A percentile compares a stretch with the other conserved stretches of the same genome.
phyloP scores from a whole-genome alignment of 2,888 invertebrate species.

The Tinea pellionella region DNA sequence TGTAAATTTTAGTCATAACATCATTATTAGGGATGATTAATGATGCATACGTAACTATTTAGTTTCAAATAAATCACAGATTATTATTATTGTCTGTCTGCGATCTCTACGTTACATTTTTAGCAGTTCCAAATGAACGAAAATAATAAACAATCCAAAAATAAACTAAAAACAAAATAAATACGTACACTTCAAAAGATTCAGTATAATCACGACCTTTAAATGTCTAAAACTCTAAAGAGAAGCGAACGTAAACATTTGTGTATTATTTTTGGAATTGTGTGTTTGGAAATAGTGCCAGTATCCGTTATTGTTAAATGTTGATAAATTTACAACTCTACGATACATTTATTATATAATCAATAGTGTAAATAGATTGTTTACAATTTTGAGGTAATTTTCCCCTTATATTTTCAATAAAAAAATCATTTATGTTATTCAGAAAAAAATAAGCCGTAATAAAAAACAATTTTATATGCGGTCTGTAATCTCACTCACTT shows the following conservation, averaged over 20 bases:
- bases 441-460: too few species aligned
- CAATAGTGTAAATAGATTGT: too few species aligned
- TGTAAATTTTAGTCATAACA: background rate
- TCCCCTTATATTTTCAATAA: too few species aligned
- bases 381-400: too few species aligned
- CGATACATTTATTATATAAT: background rate
- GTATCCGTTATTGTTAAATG: background rate
- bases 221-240: background rate
- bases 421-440: too few species aligned
- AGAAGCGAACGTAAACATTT: background rate
- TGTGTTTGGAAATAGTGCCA: background rate
- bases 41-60: background rate
- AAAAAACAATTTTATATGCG: too few species aligned
- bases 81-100: too few species aligned
- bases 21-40: background rate
- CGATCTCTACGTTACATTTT: too few species aligned
- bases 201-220: background rate
- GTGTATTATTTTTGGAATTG: background rate
- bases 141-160: background rate
- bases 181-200: background rate
- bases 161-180: background rate
- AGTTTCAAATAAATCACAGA: too few species aligned
- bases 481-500: too few species aligned
- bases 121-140: too few species aligned
- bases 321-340: background rate